phyloP scores from a whole-genome alignment of 2,888 invertebrate genomes.

The Lacanobia oleracea region DNA sequence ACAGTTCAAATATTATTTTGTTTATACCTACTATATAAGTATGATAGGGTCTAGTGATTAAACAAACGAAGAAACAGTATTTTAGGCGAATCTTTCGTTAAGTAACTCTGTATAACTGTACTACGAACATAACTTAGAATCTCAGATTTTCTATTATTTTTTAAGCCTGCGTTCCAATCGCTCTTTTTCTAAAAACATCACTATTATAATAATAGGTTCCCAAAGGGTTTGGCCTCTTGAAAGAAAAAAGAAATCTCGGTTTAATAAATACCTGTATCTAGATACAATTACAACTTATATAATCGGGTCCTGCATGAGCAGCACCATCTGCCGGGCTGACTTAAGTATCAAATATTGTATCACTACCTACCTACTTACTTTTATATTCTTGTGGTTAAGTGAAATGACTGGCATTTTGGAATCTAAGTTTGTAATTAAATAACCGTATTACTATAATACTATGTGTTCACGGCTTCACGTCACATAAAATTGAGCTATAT shows the following conservation, averaged over 20 bases:
- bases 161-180: neutral
- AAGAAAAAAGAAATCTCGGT: too few species aligned
- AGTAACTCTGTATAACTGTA: neutral
- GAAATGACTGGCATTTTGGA: constrained; percentile 23
- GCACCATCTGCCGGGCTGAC: too few species aligned
- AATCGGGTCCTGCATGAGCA: too few species aligned
- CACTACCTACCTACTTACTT: neutral
- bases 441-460: neutral
- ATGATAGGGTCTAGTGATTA: neutral
- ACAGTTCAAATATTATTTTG: constrained; percentile 3
- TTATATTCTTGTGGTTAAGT: constrained; percentile 6
- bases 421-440: constrained; percentile 3
- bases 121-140: constrained; percentile 15
- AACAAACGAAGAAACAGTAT: neutral
- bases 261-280: too few species aligned
- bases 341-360: neutral
- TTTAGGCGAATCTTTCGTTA: neutral
- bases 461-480: neutral
- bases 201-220: too few species aligned
- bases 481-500: neutral
- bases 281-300: too few species aligned
- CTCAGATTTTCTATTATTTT: constrained; percentile 4
- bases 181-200: neutral
- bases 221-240: too few species aligned
- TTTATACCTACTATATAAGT: constrained; percentile 5